Percentiles rank a stretch among this genome's conserved stretches.
Conservation (phyloP, 2,797 vertebrate species). For the Poeciliopsis gracilis region DNA sequence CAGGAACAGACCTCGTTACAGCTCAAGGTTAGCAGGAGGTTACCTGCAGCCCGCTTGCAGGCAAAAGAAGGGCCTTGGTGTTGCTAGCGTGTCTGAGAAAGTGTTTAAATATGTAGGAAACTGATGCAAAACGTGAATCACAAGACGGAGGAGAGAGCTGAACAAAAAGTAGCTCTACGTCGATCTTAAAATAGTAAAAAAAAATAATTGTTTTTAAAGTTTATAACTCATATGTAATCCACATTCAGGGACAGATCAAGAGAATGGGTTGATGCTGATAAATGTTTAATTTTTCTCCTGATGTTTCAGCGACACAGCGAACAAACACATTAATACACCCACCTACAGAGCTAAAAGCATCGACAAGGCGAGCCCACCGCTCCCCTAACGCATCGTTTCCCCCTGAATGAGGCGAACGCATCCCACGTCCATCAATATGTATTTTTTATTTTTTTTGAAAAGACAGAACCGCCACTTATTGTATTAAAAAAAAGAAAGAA, state of each 20-base stretch:
- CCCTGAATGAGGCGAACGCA: background rate
- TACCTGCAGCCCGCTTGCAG: constrained; percentile 50
- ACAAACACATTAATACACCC: constrained; percentile 12
- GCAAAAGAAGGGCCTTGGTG: constrained; percentile 3
- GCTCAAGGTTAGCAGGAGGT: constrained; percentile 79
- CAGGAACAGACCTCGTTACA: constrained; percentile 60
- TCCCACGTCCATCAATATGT: background rate
- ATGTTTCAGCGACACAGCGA: constrained; percentile 1
- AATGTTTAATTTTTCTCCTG: background rate
- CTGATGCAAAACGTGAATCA: constrained; percentile 4
- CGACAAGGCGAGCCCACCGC: background rate
- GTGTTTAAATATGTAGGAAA: constrained; percentile 22
- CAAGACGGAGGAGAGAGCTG: background rate
- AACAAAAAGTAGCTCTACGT: background rate
- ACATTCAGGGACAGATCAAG: background rate
- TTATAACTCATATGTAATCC: background rate
- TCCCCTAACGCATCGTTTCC: constrained; percentile 3
- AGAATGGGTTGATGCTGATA: background rate
- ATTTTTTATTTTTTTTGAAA: background rate
- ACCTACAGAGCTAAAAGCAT: background rate
- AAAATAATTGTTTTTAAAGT: no score
- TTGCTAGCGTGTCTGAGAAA: constrained; percentile 13
- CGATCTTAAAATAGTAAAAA: background rate
- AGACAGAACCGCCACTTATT: constrained; percentile 6
- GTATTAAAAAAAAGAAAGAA: background rate